These are phyloP conservation scores for Dipodomys stephensi DNA, from an alignment of 2,113 vertebrate species.

Conservation along the genomic window DNA sequence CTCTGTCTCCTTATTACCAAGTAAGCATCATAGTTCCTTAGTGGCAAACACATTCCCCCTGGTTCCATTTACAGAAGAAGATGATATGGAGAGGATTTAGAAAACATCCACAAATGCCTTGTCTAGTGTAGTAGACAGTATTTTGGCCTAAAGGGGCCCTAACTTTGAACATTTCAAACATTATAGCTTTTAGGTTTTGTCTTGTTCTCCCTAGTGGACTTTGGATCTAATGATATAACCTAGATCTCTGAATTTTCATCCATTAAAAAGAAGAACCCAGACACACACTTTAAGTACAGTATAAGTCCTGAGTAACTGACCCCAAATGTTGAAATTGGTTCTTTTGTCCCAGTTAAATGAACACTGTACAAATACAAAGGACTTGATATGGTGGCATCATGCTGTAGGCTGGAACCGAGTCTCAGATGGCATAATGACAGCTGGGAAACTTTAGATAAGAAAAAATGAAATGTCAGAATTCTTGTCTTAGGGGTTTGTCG, in stretches of 20 bases:
- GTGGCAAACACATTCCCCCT: not conserved
- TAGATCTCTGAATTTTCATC: not conserved
- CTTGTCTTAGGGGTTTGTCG: slow-evolving; percentile 16
- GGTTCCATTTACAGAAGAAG: not conserved
- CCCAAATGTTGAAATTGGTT: slow-evolving; percentile 66
- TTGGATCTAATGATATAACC: not conserved
- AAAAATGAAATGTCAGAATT: slow-evolving; percentile 76
- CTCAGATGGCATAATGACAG: slow-evolving; percentile 58
- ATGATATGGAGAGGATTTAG: fast-evolving
- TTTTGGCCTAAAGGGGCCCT: not conserved
- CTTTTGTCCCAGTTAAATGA: slow-evolving; percentile 58
- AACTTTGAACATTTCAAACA: not conserved
- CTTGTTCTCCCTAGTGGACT: not conserved
- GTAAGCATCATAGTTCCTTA: not conserved
- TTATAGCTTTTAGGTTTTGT: not conserved
- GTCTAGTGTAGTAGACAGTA: not conserved
- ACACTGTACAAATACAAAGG: slow-evolving; percentile 70
- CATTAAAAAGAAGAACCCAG: not conserved
- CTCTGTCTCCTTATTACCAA: not conserved
- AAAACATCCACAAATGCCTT: not conserved
- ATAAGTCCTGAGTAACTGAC: slow-evolving; percentile 53
- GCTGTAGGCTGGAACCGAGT: slow-evolving; percentile 20
- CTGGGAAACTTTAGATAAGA: slow-evolving; percentile 72
- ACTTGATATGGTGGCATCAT: not conserved
- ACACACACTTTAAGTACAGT: not conserved